Base-by-base conservation (phyloP, 1,140 invertebrate species). In the Drosophila dunni region DNA sequence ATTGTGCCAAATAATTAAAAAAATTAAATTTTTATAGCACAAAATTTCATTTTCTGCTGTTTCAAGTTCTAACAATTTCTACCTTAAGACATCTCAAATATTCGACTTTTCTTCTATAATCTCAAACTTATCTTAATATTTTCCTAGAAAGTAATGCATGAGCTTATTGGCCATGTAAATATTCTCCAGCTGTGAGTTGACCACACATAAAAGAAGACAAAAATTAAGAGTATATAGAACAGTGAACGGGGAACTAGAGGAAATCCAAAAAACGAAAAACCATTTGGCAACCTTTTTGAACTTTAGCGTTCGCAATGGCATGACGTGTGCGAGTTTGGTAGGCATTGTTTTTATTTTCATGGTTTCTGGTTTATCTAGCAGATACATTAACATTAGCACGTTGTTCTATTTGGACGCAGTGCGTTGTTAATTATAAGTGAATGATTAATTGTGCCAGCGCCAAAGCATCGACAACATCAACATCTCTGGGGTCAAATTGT, bases 371-470 rank as follows among this genome's bases (percentile, higher is more conserved):
- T 42, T 79, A 84, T 78, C 81, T 71, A 68, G 48, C 60, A 78
- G 71, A 79, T 82, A 80, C 73, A 77, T 76, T 71, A 81, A 80
- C 80, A 83, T 81, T 79, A 76, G 81, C 81, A 76, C 78, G 69
- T 70, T 84, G 78, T 89, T 89, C 80, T 89, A 89, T 78, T 77
- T 78, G 67, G 79, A 82, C 73, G 73, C 71, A 78, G 62, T 75
- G 78, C 42, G 78, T 65, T 84, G 84, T 89, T 89, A 89, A 89
- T 89, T 89, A 89, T 89, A 82, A 82, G 75, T 75, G 68, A 72
- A 89, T 89, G 84, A 89, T 89, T 89, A 89, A 89, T 89, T 89
- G 80, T 81, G 85, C 54, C 58, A 56, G 62, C 60, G 74, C 74
- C 54, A 61, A 60, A 66, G 80, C 76, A 82, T 82, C 73, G 77